These are phyloP conservation scores for Xenopus laevis DNA, from an alignment of 2,113 vertebrate species.

Conservation along the genomic window DNA sequence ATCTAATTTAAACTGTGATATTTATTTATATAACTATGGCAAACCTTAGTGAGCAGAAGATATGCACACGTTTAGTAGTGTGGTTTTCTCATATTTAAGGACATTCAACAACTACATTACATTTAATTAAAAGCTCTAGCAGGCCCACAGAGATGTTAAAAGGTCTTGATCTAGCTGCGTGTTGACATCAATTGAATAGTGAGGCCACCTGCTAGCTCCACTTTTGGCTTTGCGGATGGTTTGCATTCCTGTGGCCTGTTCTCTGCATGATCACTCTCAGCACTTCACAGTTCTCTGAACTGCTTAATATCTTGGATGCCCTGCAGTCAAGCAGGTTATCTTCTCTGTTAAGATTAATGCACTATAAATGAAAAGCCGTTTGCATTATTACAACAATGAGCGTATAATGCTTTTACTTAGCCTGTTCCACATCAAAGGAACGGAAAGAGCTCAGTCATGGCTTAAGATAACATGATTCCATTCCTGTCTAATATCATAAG, in stretches of 20 bases:
- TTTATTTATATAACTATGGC: slow-evolving; percentile 77
- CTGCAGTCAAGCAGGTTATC: slow-evolving; percentile 73
- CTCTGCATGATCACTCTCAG: slow-evolving; percentile 82
- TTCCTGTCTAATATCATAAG: slow-evolving; percentile 62
- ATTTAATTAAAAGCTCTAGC: slow-evolving; percentile 87
- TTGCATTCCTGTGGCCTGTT: slow-evolving; percentile 95
- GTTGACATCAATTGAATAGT: slow-evolving; percentile 83
- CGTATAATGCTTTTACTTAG: slow-evolving; percentile 61
- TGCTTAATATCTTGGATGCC: slow-evolving; percentile 82
- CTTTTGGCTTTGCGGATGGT: slow-evolving; percentile 78
- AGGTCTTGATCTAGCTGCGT: slow-evolving; percentile 70
- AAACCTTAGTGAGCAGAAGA: slow-evolving; percentile 68
- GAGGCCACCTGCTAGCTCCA: slow-evolving; percentile 90
- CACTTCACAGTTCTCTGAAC: slow-evolving; percentile 80
- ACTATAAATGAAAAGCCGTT: slow-evolving; percentile 53
- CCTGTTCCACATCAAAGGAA: slow-evolving; percentile 58
- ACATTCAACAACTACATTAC: slow-evolving; percentile 73
- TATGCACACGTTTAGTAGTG: slow-evolving; percentile 58
- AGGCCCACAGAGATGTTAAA: slow-evolving; percentile 77
- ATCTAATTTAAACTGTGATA: slow-evolving; percentile 65
- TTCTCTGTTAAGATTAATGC: slow-evolving; percentile 62
- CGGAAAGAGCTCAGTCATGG: slow-evolving; percentile 48
- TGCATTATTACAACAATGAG: slow-evolving; percentile 52
- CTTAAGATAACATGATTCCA: slow-evolving; percentile 70
- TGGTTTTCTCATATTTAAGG: slow-evolving; percentile 65